Evolutionary conservation across 2,113 vertebrate genomes (phyloP).

Genomic region (Potamarius usumacintae): DNA sequence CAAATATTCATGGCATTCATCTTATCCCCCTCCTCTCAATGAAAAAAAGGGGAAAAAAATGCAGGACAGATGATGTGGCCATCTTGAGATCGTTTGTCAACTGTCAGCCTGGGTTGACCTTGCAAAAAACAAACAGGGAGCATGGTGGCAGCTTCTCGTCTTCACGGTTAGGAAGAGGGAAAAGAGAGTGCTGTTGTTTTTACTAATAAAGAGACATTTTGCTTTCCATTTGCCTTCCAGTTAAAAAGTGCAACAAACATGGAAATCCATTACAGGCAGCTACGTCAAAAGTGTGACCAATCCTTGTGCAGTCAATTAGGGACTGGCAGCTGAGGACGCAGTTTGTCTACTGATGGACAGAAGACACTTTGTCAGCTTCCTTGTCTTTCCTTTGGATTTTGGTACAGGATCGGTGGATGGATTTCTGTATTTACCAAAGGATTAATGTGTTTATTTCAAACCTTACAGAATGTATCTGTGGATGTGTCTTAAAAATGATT

Average conservation of each 20-base stretch:
- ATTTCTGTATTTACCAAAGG: slow-evolving; percentile 65
- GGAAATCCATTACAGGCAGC: slow-evolving; percentile 87
- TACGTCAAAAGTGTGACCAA: slow-evolving; percentile 84
- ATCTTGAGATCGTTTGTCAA: slow-evolving; percentile 80
- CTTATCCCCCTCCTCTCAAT: slow-evolving; percentile 46
- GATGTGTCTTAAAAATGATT: slow-evolving; percentile 78
- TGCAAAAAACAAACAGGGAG: slow-evolving; percentile 69
- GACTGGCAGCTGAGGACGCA: slow-evolving; percentile 70
- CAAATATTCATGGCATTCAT: slow-evolving; percentile 67
- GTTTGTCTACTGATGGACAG: slow-evolving; percentile 72
- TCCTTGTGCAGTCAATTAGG: slow-evolving; percentile 88
- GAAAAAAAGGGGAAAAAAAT: slow-evolving; percentile 57
- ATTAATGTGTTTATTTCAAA: slow-evolving; percentile 67
- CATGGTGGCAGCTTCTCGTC: slow-evolving; percentile 67
- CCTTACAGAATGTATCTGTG: slow-evolving; percentile 59
- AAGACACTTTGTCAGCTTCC: slow-evolving; percentile 57
- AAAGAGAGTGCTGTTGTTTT: slow-evolving; percentile 67
- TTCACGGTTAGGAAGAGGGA: slow-evolving; percentile 54
- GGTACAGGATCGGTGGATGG: slow-evolving; percentile 24
- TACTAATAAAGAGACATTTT: slow-evolving; percentile 84
- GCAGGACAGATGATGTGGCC: slow-evolving; percentile 77
- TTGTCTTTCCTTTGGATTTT: slow-evolving; percentile 42
- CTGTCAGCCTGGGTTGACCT: slow-evolving; percentile 79
- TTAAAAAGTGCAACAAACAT: slow-evolving; percentile 87
- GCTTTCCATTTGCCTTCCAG: slow-evolving; percentile 83